Conservation (phyloP, 2,888 invertebrate species). For the Suillia variegata region DNA sequence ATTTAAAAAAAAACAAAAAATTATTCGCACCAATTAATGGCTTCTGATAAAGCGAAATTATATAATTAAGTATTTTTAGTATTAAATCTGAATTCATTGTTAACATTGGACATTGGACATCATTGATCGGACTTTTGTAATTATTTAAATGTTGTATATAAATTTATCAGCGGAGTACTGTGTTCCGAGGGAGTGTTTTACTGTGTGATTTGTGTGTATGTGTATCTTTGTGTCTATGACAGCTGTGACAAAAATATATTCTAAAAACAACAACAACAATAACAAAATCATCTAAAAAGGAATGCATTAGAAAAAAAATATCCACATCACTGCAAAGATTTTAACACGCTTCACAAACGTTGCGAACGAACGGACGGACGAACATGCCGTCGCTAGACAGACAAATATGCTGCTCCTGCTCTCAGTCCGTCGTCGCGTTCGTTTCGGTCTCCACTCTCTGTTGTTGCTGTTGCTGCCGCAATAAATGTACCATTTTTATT, state of each 20-base stretch:
- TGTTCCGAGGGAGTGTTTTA: too few relatives aligned
- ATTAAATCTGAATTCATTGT: too few relatives aligned
- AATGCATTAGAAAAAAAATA: too few relatives aligned
- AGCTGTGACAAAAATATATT: slow-evolving; percentile 40
- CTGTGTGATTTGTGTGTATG: slow-evolving; percentile 10
- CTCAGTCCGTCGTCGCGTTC: slow-evolving; percentile 14
- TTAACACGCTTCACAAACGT: slow-evolving; percentile 23
- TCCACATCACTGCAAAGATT: slow-evolving; percentile 37
- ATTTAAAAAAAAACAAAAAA: too few relatives aligned
- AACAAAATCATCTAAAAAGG: slow-evolving; percentile 1
- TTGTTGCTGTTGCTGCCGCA: slow-evolving; percentile 10
- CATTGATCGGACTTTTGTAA: too few relatives aligned
- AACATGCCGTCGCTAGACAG: slow-evolving; percentile 13
- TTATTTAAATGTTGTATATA: too few relatives aligned
- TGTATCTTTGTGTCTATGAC: slow-evolving; percentile 47
- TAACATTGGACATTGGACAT: too few relatives aligned
- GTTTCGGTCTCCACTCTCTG: slow-evolving; percentile 9
- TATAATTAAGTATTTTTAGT: too few relatives aligned
- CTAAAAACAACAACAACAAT: slow-evolving; percentile 27
- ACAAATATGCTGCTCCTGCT: slow-evolving; percentile 21
- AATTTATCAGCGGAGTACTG: too few relatives aligned
- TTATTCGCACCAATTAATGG: too few relatives aligned
- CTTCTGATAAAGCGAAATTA: too few relatives aligned
- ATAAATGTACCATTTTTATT: slow-evolving; percentile 50
- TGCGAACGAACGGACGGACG: slow-evolving; percentile 12